phyloP scores from a whole-genome alignment of 2,797 vertebrate species.

The Hipposideros larvatus region DNA sequence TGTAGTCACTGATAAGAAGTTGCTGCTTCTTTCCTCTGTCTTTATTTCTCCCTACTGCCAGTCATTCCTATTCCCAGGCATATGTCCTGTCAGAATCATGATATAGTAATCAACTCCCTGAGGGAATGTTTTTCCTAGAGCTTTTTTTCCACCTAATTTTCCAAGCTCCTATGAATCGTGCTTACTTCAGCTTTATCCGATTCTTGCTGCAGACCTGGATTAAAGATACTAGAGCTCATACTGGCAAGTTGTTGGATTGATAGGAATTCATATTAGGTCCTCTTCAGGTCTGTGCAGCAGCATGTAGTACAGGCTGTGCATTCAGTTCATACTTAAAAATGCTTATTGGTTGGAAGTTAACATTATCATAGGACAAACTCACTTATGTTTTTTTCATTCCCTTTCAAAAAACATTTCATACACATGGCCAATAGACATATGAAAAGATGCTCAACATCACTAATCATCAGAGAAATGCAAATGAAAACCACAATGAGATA shows the following conservation, averaged over 20 bases:
- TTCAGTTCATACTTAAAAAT: background rate
- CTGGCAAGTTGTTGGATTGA: background rate
- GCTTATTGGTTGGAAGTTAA: constrained; percentile 15
- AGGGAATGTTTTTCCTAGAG: constrained; percentile 13
- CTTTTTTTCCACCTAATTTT: constrained; percentile 14
- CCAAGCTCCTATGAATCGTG: background rate
- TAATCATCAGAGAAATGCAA: too few relatives aligned
- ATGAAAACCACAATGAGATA: too few relatives aligned
- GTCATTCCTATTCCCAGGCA: background rate
- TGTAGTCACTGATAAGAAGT: background rate
- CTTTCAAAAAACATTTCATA: background rate
- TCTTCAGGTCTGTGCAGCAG: background rate
- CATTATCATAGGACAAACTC: background rate
- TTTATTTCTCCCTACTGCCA: background rate
- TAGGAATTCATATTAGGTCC: background rate
- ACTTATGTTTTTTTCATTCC: background rate
- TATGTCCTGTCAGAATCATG: constrained; percentile 21
- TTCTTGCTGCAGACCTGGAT: background rate
- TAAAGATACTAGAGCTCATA: background rate
- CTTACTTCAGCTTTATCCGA: background rate
- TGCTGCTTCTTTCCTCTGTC: background rate
- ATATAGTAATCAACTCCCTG: constrained; percentile 49
- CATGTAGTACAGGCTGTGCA: background rate
- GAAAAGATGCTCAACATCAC: too few relatives aligned
- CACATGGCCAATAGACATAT: too few relatives aligned